phyloP scores from a whole-genome alignment of 2,888 invertebrate species.

The Dione juno region DNA sequence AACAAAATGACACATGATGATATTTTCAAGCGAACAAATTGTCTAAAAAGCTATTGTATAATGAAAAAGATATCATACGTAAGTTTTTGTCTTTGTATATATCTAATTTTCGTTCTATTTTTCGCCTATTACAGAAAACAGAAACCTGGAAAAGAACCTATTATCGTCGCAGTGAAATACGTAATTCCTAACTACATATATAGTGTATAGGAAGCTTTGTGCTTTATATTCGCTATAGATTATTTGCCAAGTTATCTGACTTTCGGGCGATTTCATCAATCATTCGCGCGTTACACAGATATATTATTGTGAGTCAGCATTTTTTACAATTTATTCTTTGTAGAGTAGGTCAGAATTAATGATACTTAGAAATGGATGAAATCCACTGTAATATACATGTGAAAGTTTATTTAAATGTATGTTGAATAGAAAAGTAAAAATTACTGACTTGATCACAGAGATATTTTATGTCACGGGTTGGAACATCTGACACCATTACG shows the following conservation, averaged over 20 bases:
- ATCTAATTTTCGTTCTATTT: no score
- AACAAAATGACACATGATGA: background rate
- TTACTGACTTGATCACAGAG: background rate
- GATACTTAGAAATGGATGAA: background rate
- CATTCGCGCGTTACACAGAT: constrained; percentile 4
- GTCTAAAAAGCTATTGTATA: background rate
- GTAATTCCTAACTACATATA: background rate
- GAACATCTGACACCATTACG: no score
- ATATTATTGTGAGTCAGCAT: constrained; percentile 25
- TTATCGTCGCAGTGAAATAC: no score
- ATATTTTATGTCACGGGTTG: background rate
- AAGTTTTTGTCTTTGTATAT: no score
- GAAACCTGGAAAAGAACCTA: no score
- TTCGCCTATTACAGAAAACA: no score
- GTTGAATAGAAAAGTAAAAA: background rate
- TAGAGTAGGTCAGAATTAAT: constrained; percentile 6
- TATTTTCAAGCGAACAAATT: background rate
- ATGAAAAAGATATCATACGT: no score
- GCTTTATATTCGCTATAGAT: background rate
- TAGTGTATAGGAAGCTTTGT: no score
- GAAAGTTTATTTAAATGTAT: background rate
- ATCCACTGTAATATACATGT: background rate
- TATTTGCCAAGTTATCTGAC: constrained; percentile 11
- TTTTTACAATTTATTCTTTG: background rate
- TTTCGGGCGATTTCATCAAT: constrained; percentile 24